phyloP scores from a whole-genome alignment of 2,113 vertebrate genomes.

The Phainopepla nitens region DNA sequence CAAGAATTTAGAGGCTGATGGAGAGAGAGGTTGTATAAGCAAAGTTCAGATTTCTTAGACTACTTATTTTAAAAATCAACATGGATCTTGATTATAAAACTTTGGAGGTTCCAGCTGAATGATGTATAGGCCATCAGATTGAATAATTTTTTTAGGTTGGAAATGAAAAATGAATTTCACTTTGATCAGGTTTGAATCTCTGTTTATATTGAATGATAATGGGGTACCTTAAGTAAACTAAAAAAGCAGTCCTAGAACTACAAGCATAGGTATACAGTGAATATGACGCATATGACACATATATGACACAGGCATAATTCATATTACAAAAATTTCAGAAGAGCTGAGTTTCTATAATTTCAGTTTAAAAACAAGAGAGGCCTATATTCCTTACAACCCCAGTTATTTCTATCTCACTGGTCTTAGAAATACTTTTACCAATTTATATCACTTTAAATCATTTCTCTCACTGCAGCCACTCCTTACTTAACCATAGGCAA shows the following conservation, averaged over 20 bases:
- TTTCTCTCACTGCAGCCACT: background rate
- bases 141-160: background rate
- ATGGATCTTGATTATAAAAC: background rate
- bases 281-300: no score
- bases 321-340: background rate
- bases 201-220: background rate
- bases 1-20: background rate
- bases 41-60: background rate
- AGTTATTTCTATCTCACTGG: background rate
- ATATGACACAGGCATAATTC: background rate
- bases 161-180: background rate
- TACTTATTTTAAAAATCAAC: background rate
- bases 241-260: background rate
- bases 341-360: background rate
- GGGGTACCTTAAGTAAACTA: background rate
- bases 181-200: background rate
- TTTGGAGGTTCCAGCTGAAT: background rate
- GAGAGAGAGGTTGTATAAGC: background rate
- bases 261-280: background rate
- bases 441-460: background rate
- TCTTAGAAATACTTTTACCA: background rate
- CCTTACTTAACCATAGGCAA: background rate
- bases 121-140: background rate
- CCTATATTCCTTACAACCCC: background rate
- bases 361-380: background rate